phyloP scores from a whole-genome alignment of 2,888 invertebrate species.

The Doris montereyensis region DNA sequence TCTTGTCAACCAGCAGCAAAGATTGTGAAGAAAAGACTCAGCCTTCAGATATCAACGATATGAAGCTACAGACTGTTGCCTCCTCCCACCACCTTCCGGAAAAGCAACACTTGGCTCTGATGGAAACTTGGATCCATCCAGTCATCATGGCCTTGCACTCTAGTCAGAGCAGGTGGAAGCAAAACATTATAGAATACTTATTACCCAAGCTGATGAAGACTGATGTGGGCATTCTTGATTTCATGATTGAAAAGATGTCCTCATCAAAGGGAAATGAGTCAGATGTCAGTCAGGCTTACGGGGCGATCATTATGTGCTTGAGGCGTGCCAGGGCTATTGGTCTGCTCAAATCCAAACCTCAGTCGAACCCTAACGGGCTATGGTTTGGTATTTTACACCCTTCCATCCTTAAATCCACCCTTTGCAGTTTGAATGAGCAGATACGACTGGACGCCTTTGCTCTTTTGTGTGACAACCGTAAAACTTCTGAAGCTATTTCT shows the following conservation, averaged over 20 bases:
- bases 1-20: no score
- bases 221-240: conserved; percentile 52
- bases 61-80: no score
- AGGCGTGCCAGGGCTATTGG: conserved; percentile 63
- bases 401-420: conserved; percentile 76
- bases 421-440: conserved; percentile 78
- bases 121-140: conserved; percentile 75
- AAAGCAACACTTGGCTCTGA: no score
- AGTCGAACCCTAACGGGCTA: conserved; percentile 24
- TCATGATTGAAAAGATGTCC: conserved; percentile 54
- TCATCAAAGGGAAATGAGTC: conserved; percentile 23
- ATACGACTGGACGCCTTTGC: conserved; percentile 81
- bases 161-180: conserved; percentile 54
- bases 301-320: conserved; percentile 66
- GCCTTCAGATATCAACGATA: no score
- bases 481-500: conserved; percentile 80
- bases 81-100: no score
- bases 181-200: conserved; percentile 66
- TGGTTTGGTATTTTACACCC: conserved; percentile 78
- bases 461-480: conserved; percentile 82
- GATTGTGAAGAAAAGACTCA: no score
- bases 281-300: conserved; percentile 29
- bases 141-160: conserved; percentile 63
- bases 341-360: conserved; percentile 32
- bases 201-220: conserved; percentile 63